These are phyloP conservation scores for Physella acuta DNA, from an alignment of 1,140 invertebrate genomes.

Conservation along the genomic window DNA sequence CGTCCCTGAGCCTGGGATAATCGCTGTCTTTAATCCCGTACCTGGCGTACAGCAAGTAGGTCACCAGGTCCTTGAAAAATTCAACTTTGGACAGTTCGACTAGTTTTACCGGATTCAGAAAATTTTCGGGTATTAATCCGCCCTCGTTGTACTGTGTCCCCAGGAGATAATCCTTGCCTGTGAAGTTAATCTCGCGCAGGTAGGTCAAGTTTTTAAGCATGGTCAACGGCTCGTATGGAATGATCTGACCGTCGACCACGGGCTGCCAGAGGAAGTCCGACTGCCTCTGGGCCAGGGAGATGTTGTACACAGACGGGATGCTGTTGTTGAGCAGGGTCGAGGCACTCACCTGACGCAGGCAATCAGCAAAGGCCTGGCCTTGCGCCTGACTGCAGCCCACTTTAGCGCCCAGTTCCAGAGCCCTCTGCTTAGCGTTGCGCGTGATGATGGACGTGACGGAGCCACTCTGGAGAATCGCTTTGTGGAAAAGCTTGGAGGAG, in stretches of 20 bases:
- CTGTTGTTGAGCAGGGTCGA: background rate
- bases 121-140: background rate
- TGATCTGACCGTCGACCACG: slow-evolving; percentile 3
- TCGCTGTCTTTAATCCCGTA: background rate
- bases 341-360: background rate
- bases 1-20: background rate
- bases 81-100: background rate
- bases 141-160: slow-evolving; percentile 17
- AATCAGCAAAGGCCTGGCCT: background rate
- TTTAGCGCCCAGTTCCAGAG: background rate
- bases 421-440: slow-evolving; percentile 1
- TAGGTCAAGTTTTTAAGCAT: slow-evolving; percentile 6
- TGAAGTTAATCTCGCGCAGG: background rate
- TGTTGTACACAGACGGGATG: background rate
- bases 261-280: slow-evolving; percentile 21
- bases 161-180: slow-evolving; percentile 19
- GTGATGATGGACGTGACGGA: background rate
- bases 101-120: background rate
- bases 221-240: slow-evolving; percentile 16
- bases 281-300: slow-evolving; percentile 1
- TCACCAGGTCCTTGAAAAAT: slow-evolving; percentile 6
- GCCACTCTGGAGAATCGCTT: slow-evolving; percentile 41
- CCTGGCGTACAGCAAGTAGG: background rate
- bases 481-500: slow-evolving; percentile 48
- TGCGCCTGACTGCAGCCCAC: background rate